Evolutionary conservation across 2,113 vertebrate genomes (phyloP), one percentile per base, ranked within the genome.

Genomic region (mouse (Mus musculus)): DNA sequence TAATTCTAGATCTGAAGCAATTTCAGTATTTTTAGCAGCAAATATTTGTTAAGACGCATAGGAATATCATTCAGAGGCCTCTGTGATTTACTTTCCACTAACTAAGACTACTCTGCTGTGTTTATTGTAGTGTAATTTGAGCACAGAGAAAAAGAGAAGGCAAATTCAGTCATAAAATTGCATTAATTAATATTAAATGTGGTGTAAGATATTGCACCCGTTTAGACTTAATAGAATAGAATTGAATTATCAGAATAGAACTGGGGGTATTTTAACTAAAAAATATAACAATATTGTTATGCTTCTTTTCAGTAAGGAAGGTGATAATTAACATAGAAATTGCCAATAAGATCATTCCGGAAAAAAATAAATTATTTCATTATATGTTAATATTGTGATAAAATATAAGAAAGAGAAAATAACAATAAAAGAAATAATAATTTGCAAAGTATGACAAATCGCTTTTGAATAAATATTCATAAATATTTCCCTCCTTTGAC

Each of bases 141-240:
- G 39, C 86, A 82, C 26, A 78, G 59, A 77, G 61, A 22, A 11
- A 52, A 67, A 77, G 46, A 82, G 59, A 93, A 91, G 26, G 46
- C 11, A 90, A 77, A 91, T 89, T 82, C 86, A 69, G 61, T 90
- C 71, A 92, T 78, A 90, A 90, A 96, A 78, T 76, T 42, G 59
- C 28, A 92, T 88, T 88, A 91, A 80, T 80, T 94, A 84, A 76
- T 93, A 95, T 87, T 90, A 94, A 88, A 88, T 94, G 73, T 85
- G 36, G 24, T 69, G 8, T 65, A 96, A 90, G 72, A 73, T 78
- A 75, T 67, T 93, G 17, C 5, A 94, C 82, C 85, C 89, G 56
- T 80, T 96, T 93, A 61, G 65, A 19, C 26, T 89, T 93, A 65
- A 82, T 75, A 89, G 76, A 91, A 75, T 46, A 80, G 52, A 95